Evolutionary conservation across 2,888 invertebrate genomes (phyloP).

Genomic region (Phasia obesa): DNA sequence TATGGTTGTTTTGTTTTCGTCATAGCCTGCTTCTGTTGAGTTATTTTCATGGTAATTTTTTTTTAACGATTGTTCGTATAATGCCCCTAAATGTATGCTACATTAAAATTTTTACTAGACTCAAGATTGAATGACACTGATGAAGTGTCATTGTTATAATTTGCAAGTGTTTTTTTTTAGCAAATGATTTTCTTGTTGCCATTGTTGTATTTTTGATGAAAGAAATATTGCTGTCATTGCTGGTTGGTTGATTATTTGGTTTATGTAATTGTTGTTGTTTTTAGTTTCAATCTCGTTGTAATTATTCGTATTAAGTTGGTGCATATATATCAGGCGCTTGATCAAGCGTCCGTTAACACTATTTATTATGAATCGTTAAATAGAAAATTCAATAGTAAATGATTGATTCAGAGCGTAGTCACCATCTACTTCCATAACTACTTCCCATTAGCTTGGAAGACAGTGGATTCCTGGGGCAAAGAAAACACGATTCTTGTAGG

Average conservation of each 20-base stretch:
- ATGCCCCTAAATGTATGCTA: slow-evolving; percentile 43
- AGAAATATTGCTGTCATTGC: slow-evolving; percentile 28
- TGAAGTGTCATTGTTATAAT: slow-evolving; percentile 71
- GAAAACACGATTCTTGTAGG: too few relatives aligned
- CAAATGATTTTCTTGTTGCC: neutral
- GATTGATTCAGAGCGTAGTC: too few relatives aligned
- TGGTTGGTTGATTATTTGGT: slow-evolving; percentile 12
- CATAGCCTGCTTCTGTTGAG: slow-evolving; percentile 3
- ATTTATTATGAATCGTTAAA: too few relatives aligned
- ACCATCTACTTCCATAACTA: too few relatives aligned
- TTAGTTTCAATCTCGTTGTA: slow-evolving; percentile 27
- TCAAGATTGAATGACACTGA: slow-evolving; percentile 71
- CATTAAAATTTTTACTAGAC: slow-evolving; percentile 22
- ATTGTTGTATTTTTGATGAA: slow-evolving; percentile 27
- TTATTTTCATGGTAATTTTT: slow-evolving; percentile 26
- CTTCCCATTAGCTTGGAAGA: too few relatives aligned
- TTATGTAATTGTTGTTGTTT: slow-evolving; percentile 2
- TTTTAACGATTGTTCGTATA: slow-evolving; percentile 13
- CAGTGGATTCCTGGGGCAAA: too few relatives aligned
- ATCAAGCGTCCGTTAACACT: too few relatives aligned
- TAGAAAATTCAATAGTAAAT: too few relatives aligned
- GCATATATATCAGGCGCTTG: too few relatives aligned
- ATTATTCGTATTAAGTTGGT: slow-evolving; percentile 39
- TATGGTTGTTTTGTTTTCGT: neutral
- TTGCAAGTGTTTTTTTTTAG: slow-evolving; percentile 18